Base-by-base conservation (phyloP, 2,797 vertebrate species). In the Sebastes hubbsi region DNA sequence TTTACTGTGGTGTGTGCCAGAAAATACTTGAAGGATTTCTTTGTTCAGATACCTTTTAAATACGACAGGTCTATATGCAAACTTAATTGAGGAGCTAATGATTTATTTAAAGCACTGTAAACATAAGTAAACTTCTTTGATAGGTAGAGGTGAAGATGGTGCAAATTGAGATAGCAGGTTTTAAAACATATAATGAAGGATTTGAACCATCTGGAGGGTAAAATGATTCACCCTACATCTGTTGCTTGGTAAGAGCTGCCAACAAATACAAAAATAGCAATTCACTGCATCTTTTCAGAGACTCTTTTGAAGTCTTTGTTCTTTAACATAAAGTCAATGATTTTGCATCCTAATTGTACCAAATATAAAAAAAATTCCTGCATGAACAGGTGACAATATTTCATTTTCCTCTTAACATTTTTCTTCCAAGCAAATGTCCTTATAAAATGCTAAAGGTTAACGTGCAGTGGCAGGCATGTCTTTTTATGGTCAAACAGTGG, bases 171-270 rank as follows among this genome's bases (percentile, higher is more conserved):
- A 34, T 52, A 8, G 11, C 24, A 71, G 65, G 25, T 76, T 84
- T 88, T 55, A 64, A 72, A 81, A 65, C 22, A 68, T 73, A 75
- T 68, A 78, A 72, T 66, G 54, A 72, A 68, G 36, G 69, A 79
- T 83, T 82, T 81, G 58, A 77, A 78, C 78, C 75, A 81, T 85
- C 81, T 86, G 87, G 72, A 64, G 24, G 20, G 22, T 79, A 77
- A 75, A 81, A 76, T 61, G 11, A 70, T 68, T 25, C 42, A 61
- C n/a, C 12, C 29, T 27, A 14, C 84, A 87, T 86, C 78, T 77
- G 88, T 64, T 75, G 72, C 61, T 34, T 85, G 24, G 14, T 42
- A 46, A 42, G 18, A 56, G 0, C 76, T 67, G 61, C 76, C 70
- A 80, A 71, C 32, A 73, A 69, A 72, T 74, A 71, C 24, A 34